Conservation (phyloP, 2,113 vertebrate species). For the Stegastes partitus region DNA sequence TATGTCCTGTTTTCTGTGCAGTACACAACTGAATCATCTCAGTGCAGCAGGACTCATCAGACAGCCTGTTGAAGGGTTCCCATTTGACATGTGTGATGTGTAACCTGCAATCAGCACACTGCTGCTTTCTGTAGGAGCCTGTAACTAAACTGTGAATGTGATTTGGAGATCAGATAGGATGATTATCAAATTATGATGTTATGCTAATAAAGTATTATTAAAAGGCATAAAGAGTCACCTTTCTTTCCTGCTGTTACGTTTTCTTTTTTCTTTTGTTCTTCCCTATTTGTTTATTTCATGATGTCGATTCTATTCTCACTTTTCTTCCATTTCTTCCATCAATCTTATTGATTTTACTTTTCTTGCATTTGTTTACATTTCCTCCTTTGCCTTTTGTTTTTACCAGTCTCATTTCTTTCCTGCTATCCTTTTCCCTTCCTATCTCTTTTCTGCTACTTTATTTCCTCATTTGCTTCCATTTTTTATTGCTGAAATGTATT, state of each 20-base stretch:
- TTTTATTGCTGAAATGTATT: too few relatives aligned
- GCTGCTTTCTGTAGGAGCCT: conserved; percentile 5
- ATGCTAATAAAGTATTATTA: conserved; percentile 45
- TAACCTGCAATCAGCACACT: background rate
- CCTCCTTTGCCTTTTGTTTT: too few relatives aligned
- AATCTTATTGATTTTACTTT: too few relatives aligned
- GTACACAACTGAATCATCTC: background rate
- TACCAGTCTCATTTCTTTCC: too few relatives aligned
- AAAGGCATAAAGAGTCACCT: background rate
- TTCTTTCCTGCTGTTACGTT: background rate
- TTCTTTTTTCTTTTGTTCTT: background rate
- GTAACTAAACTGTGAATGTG: conserved; percentile 43
- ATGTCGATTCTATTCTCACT: too few relatives aligned
- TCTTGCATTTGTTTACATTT: too few relatives aligned
- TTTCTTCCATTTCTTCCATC: too few relatives aligned
- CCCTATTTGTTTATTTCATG: background rate
- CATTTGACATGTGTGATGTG: background rate
- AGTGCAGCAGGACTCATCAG: background rate
- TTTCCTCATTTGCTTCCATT: too few relatives aligned
- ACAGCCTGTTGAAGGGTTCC: background rate
- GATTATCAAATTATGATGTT: conserved; percentile 24
- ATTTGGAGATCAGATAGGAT: conserved; percentile 17
- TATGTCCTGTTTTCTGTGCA: background rate
- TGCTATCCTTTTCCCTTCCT: too few relatives aligned
- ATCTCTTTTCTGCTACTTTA: too few relatives aligned